Evolutionary conservation across 2,113 vertebrate genomes (phyloP).

Genomic region (Hemiscyllium ocellatum): DNA sequence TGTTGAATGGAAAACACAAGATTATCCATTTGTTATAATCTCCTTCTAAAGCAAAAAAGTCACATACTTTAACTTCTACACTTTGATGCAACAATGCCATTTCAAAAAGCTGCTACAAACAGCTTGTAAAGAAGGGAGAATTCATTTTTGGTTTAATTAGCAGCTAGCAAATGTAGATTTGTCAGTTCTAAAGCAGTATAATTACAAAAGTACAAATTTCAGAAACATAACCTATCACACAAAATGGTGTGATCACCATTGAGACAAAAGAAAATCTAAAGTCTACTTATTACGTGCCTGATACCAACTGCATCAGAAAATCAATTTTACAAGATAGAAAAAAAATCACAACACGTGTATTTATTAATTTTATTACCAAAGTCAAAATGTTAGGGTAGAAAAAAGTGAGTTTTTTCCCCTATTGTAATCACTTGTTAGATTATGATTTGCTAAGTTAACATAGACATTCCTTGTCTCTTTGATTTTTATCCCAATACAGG

Average conservation of each 20-base stretch:
- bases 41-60: not conserved
- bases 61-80: not conserved
- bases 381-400: not conserved
- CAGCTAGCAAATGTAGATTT: not conserved
- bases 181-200: not conserved
- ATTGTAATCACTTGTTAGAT: not conserved
- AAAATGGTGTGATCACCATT: not conserved
- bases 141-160: not conserved
- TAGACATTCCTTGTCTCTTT: not conserved
- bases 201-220: not conserved
- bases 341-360: not conserved
- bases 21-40: not conserved
- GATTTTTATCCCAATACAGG: not conserved
- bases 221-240: not conserved
- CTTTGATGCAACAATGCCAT: not conserved
- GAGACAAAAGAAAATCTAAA: not conserved
- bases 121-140: not conserved
- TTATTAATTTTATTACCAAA: conserved; percentile 14
- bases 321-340: not conserved
- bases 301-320: not conserved
- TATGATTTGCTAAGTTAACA: not conserved
- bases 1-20: not conserved
- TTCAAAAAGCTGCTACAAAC: not conserved
- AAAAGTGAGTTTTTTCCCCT: not conserved
- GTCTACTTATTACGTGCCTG: not conserved